A percentile compares a stretch with the other conserved stretches of the same genome.
These are phyloP conservation scores for Tetragonula clypearis DNA, from an alignment of 1,140 invertebrate species.

Conservation along the genomic window DNA sequence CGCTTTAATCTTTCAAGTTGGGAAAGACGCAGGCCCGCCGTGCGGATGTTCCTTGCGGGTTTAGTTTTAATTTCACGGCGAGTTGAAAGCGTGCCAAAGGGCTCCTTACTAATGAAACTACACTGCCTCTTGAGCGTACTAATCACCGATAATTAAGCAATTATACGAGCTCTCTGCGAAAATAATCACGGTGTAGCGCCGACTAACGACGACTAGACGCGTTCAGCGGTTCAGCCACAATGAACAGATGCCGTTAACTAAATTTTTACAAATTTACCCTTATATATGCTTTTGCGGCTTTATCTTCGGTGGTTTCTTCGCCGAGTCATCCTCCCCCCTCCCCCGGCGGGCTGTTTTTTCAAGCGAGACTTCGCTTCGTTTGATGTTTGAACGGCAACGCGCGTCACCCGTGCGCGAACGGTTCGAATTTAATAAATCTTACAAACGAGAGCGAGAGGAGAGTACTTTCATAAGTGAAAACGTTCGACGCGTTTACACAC, in stretches of 20 bases:
- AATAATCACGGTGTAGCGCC: slow-evolving; percentile 2
- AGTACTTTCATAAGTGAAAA: too few relatives aligned
- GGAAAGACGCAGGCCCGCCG: not conserved
- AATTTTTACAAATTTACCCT: not conserved
- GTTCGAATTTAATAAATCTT: not conserved
- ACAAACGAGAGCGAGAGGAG: not conserved
- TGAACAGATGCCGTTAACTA: not conserved
- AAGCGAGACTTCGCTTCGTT: not conserved
- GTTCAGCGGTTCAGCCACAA: not conserved
- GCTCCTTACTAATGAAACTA: slow-evolving; percentile 18
- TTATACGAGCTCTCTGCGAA: slow-evolving; percentile 11
- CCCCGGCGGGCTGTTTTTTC: not conserved
- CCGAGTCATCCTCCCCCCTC: not conserved
- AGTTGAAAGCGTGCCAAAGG: slow-evolving; percentile 18
- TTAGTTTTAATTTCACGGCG: slow-evolving; percentile 38
- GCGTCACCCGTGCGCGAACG: not conserved
- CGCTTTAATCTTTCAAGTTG: too few relatives aligned
- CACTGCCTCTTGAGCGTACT: slow-evolving; percentile 20
- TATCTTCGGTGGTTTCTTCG: not conserved
- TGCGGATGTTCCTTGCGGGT: not conserved
- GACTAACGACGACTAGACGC: not conserved
- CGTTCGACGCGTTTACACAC: not conserved
- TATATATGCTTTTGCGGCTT: not conserved
- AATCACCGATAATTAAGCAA: slow-evolving; percentile 36
- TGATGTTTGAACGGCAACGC: not conserved